These are phyloP conservation scores for Gadopsis bispinosus DNA, from an alignment of 2,797 vertebrate species.

Conservation along the genomic window DNA sequence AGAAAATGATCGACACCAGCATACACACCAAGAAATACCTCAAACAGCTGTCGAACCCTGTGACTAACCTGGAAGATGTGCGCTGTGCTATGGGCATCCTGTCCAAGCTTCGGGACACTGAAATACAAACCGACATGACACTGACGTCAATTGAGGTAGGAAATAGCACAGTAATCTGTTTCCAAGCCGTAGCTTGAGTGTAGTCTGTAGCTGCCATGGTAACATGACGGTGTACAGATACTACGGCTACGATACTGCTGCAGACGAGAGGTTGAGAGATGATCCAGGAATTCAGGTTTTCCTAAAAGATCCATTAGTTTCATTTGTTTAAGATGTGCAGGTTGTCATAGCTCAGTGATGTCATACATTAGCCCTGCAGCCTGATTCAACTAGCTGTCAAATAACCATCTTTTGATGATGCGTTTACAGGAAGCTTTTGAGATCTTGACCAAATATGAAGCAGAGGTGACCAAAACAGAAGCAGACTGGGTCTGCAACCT, in stretches of 20 bases:
- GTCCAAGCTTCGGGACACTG: slow-evolving; percentile 79
- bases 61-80: slow-evolving; percentile 86
- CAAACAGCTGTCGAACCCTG: slow-evolving; percentile 83
- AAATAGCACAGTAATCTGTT: not conserved
- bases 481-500: slow-evolving; percentile 84
- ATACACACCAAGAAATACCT: slow-evolving; percentile 77
- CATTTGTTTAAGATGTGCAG: not conserved
- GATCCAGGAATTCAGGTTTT: not conserved
- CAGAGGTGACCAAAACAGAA: slow-evolving; percentile 86
- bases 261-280: not conserved
- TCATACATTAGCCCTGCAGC: not conserved
- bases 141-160: slow-evolving; percentile 88
- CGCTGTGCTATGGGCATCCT: slow-evolving; percentile 86
- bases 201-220: not conserved
- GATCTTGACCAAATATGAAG: slow-evolving; percentile 83
- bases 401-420: not conserved
- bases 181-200: not conserved
- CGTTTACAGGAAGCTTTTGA: slow-evolving; percentile 85
- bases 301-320: not conserved
- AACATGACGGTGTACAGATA: not conserved
- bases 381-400: slow-evolving; percentile 1
- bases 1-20: slow-evolving; percentile 83
- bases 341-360: not conserved
- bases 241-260: no score
- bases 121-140: slow-evolving; percentile 86